Conservation (phyloP, 2,113 vertebrate species). For the Ciconia stormi region DNA sequence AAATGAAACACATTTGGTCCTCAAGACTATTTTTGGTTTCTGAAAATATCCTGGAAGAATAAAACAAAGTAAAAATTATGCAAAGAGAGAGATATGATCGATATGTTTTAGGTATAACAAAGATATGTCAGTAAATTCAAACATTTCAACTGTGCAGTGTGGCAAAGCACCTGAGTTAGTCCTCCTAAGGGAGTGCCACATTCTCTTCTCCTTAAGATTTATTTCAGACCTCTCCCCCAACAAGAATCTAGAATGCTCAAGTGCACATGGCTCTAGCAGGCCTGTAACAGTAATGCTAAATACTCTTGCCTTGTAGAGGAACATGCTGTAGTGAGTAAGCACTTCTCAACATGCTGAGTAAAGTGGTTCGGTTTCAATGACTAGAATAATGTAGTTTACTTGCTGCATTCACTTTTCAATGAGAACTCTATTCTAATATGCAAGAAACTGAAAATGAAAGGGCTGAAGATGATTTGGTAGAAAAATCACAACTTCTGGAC, state of each 20-base stretch:
- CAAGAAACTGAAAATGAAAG: not conserved
- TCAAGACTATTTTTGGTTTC: slow-evolving; percentile 39
- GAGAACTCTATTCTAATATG: not conserved
- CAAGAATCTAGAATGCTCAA: not conserved
- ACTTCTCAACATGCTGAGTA: not conserved
- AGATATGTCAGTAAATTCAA: not conserved
- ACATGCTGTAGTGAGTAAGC: not conserved
- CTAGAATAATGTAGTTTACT: not conserved
- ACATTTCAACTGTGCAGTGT: not conserved
- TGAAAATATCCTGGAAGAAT: slow-evolving; percentile 2
- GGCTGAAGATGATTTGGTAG: not conserved
- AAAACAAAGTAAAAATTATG: not conserved
- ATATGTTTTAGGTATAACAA: not conserved
- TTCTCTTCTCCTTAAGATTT: not conserved
- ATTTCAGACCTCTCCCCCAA: not conserved
- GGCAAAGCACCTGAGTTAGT: slow-evolving; percentile 15
- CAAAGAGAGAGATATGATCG: not conserved
- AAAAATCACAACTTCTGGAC: not conserved
- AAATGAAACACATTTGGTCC: slow-evolving; percentile 59
- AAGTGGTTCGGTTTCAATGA: not conserved
- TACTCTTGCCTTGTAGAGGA: not conserved
- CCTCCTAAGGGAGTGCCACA: not conserved
- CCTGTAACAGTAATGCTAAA: not conserved
- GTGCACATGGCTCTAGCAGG: not conserved
- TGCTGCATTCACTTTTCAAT: not conserved